Base-by-base conservation (phyloP, 2,797 vertebrate species). In the Galagoides demidoff region DNA sequence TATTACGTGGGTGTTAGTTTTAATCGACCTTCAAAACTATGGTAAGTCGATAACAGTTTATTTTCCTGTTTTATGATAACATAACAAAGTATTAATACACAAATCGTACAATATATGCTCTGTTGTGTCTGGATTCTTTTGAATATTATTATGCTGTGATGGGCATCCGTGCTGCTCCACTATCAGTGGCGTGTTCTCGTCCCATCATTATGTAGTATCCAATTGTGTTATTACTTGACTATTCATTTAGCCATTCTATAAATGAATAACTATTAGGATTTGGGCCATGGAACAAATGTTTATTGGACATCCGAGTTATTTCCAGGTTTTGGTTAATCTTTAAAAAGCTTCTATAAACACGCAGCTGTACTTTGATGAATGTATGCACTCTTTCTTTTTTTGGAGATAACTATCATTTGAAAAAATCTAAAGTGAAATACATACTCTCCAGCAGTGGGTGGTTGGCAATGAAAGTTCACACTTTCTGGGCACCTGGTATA, bases 51-150 rank as follows among this genome's bases (percentile, higher is more conserved):
- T 27, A 73, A 11, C 13, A 22, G 34, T 17, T 82, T 83, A 52
- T 19, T 70, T 71, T 92, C 63, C 55, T 39, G 6, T 86, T 66
- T 82, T 61, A 45, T 12, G 43, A 20, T 52, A 37, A 20, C 59
- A 13, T 13, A 29, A n/a, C 37, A 19, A 13, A 90, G 77, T 29
- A 49, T 49, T 49, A 49, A 49, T 13, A 8, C 22, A 59, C 8
- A 76, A 55, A 68, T 59, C 14, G 23, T 1, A 37, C 4, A 29
- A 2, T 14, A 0, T 5, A 2, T 17, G 22, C 23, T n/a, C 7
- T 71, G 39, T 63, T 4, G 2, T 19, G 37, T 12, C 57, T 63
- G 16, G 14, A 45, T 25, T 25, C 23, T 49, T 23, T 45, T 31
- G 8, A 20, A 3, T 22, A 45, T 19, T 7, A 73, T 27, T 14